Evolutionary conservation across 2,888 invertebrate genomes (phyloP).

Genomic region (Lutraria lutraria): DNA sequence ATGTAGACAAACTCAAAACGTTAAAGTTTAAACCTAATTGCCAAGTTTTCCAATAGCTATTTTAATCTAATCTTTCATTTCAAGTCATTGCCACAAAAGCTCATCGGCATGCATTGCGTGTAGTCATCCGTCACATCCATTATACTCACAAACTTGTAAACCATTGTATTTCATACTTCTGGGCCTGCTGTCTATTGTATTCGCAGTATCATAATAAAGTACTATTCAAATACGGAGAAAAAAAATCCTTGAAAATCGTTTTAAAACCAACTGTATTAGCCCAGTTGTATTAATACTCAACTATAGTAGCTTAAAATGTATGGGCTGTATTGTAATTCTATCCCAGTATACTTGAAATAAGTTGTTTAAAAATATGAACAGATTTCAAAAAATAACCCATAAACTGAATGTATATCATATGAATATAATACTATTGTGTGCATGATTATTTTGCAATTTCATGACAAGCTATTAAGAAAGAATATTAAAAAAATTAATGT

Average conservation of each 20-base stretch:
- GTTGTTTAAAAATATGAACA: neutral
- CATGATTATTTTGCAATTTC: conserved; percentile 1
- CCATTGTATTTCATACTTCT: conserved; percentile 45
- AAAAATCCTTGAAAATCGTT: conserved; percentile 45
- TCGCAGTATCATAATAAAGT: conserved; percentile 49
- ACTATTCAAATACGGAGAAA: conserved; percentile 46
- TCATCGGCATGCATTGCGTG: conserved; percentile 11
- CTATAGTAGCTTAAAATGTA: conserved; percentile 10
- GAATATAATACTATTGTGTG: neutral
- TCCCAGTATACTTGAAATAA: neutral
- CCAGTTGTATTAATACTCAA: neutral
- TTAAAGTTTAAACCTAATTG: conserved; percentile 18
- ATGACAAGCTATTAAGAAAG: neutral
- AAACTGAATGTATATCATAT: neutral
- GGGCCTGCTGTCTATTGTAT: conserved; percentile 23
- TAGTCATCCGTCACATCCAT: conserved; percentile 32
- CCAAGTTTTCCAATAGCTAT: neutral
- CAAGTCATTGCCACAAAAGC: conserved; percentile 2
- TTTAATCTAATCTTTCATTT: conserved; percentile 14
- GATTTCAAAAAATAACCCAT: neutral
- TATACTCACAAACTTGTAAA: conserved; percentile 46
- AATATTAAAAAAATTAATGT: neutral
- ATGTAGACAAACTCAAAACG: conserved; percentile 22
- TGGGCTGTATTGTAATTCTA: neutral
- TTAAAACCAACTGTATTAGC: conserved; percentile 30